Conservation (phyloP, 2,113 vertebrate species). For the Sylvilagus bachmani region DNA sequence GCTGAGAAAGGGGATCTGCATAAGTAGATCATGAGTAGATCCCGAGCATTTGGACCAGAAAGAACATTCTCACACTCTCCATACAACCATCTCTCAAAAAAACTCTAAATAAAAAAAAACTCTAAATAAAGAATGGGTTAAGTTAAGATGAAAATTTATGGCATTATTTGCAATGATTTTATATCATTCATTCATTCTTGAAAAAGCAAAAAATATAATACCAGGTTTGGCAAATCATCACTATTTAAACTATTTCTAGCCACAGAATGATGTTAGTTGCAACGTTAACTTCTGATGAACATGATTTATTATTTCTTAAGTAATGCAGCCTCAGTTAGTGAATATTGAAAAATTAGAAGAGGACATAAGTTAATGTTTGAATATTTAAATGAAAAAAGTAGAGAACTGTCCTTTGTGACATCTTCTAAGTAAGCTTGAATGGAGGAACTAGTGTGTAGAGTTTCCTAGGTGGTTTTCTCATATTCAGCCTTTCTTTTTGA, state of each 20-base stretch:
- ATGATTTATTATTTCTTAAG: neutral
- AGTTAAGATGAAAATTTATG: neutral
- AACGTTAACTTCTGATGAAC: neutral
- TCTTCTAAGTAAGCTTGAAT: neutral
- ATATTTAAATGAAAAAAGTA: neutral
- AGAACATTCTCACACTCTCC: too few relatives aligned
- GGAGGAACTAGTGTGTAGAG: neutral
- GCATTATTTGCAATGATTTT: neutral
- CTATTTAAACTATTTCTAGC: neutral
- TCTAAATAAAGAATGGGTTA: neutral
- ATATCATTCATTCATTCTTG: neutral
- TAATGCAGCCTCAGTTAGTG: neutral
- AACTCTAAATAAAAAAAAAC: neutral
- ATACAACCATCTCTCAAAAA: too few relatives aligned
- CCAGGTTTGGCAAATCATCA: neutral
- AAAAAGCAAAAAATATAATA: neutral
- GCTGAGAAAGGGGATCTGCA: neutral
- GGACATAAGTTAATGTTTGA: neutral
- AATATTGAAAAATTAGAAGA: neutral
- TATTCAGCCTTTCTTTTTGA: neutral
- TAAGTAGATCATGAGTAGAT: neutral
- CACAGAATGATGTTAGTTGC: neutral
- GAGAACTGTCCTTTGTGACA: too few relatives aligned
- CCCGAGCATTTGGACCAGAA: neutral
- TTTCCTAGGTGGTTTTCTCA: neutral